Evolutionary conservation across 2,888 invertebrate genomes (phyloP), one percentile per base, ranked within the genome.

Genomic region (Sabatieria punctata): DNA sequence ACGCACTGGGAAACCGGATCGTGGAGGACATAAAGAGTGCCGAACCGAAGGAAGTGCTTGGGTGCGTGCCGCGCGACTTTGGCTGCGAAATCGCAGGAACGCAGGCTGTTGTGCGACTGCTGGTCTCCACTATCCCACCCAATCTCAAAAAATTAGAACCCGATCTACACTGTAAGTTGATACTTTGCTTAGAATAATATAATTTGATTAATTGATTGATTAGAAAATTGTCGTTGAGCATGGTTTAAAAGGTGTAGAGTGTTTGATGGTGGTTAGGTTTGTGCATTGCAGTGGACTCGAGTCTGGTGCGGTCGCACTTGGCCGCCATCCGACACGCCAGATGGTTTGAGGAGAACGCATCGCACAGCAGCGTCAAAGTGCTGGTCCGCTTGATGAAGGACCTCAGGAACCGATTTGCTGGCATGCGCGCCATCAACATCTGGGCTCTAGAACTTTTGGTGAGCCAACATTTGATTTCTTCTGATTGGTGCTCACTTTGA

Each of bases 311-410:
- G 68, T 79, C 83, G 46, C 89, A 93, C 66, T 71, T 91, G 60
- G 85, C 88, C 0, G 86, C 91, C 0, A 88, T 95, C 51, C 75
- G 91, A 24, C 95, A 95, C 68, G 84, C 86, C 49, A 78, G 89
- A 25, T 97, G 95, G 95, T 93, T 93, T 66, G 93, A 93, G 64
- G 93, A 93, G 67, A 89, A 91, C 63, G 89, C 88, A 0, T 88
- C 85, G 65, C 91, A 93, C 67, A 89, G 91, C 4, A 86, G 86
- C 22, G 86, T 93, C 50, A 91, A 91, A 74, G 85, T 85, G 4
- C 70, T 97, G 15, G 89, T 95, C 56, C 78, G 95, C 1, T 74
- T 97, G 23, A 72, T 97, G n/a, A 77, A 89, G 51, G 95, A 95
- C 71, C 75, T 95, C 60, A 78, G 84, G 57, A 77, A 77, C 45